Conservation (phyloP, 2,113 vertebrate genomes). For the Python bivittatus region DNA sequence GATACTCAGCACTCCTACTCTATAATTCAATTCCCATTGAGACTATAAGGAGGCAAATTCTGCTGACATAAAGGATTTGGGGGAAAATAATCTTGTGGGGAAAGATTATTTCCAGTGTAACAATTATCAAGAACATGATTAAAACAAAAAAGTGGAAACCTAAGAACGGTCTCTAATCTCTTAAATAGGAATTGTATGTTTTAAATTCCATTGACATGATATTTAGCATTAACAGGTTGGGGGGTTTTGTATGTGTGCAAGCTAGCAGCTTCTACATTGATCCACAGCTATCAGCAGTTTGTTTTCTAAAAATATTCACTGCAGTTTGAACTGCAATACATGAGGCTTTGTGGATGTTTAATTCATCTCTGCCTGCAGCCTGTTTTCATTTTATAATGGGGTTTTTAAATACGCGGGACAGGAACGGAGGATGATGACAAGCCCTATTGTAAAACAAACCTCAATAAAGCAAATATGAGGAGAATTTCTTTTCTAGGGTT, state of each 20-base stretch:
- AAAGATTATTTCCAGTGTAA: not conserved
- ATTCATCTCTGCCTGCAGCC: not conserved
- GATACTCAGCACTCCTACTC: not conserved
- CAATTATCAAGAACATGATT: not conserved
- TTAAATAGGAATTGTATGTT: not conserved
- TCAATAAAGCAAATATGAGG: not conserved
- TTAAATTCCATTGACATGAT: not conserved
- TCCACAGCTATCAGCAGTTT: not conserved
- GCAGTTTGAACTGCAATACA: not conserved
- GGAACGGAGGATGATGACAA: not conserved
- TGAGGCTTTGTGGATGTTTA: not conserved
- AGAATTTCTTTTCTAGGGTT: not conserved
- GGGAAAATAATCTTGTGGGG: not conserved
- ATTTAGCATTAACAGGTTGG: not conserved
- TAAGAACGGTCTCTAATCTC: not conserved
- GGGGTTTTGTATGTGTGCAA: not conserved
- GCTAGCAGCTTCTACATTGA: not conserved
- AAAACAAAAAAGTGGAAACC: not conserved
- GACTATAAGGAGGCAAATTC: not conserved
- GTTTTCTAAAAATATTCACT: not conserved
- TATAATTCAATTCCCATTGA: conserved; percentile 30
- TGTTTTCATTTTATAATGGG: not conserved
- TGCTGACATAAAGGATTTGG: not conserved
- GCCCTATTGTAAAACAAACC: not conserved
- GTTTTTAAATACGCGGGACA: conserved; percentile 17